Conservation (phyloP, 2,888 invertebrate genomes). For the Rhagonycha lutea region DNA sequence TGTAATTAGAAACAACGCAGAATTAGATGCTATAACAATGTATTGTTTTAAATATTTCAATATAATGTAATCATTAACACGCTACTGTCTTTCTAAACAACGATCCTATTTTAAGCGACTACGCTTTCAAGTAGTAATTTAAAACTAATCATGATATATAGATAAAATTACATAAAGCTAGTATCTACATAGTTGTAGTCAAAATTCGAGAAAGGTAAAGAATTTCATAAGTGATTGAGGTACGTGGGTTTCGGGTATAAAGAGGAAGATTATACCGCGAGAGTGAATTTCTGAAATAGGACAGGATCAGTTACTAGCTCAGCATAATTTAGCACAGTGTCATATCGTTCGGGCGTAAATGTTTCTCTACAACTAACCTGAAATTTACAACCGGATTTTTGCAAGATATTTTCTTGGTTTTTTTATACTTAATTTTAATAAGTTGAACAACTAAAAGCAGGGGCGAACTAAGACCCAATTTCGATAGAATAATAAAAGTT, state of each 20-base stretch:
- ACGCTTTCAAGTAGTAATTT: conserved; percentile 13
- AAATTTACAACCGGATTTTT: conserved; percentile 42
- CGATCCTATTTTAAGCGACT: conserved; percentile 6
- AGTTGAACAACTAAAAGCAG: not conserved
- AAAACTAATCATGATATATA: conserved; percentile 25
- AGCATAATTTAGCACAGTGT: conserved; percentile 42
- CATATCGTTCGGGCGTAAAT: conserved; percentile 41
- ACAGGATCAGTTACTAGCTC: conserved; percentile 41
- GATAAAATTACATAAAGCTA: conserved; percentile 22
- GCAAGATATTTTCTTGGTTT: conserved; percentile 37
- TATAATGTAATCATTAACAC: not conserved
- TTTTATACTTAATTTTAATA: conserved; percentile 29
- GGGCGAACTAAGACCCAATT: not conserved
- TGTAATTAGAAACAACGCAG: conserved; percentile 22
- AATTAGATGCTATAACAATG: conserved; percentile 1
- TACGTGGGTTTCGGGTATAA: conserved; percentile 25
- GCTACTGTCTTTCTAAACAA: not conserved
- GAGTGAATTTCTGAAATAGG: conserved; percentile 38
- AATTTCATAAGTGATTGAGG: conserved; percentile 28
- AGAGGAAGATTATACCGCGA: conserved; percentile 32
- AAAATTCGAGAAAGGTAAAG: conserved; percentile 19
- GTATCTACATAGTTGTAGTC: conserved; percentile 24
- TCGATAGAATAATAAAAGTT: not conserved
- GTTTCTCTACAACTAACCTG: conserved; percentile 40
- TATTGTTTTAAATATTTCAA: not conserved